These are phyloP conservation scores for Gobio occitaniae DNA, from an alignment of 2,797 vertebrate genomes.

Conservation along the genomic window DNA sequence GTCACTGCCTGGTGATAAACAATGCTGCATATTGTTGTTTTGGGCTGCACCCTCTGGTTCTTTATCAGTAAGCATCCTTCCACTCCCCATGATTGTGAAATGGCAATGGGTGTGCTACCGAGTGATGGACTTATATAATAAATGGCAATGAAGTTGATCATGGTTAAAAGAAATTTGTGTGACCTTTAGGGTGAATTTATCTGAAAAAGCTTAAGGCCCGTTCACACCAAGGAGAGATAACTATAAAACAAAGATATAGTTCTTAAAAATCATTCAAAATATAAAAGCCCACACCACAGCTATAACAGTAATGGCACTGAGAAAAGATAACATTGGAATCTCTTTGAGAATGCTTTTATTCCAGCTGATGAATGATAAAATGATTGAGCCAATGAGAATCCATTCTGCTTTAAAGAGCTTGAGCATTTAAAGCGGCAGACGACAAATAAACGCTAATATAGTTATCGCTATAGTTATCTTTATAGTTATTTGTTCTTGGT, in stretches of 20 bases:
- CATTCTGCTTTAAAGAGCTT: no score
- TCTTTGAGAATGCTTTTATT: neutral
- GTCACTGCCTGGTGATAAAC: slow-evolving; percentile 60
- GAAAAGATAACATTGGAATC: neutral
- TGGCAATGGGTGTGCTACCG: slow-evolving; percentile 18
- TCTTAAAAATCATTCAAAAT: neutral
- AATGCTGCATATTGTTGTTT: slow-evolving; percentile 62
- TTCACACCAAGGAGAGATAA: neutral
- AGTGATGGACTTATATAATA: slow-evolving; percentile 22
- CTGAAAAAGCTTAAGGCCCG: neutral
- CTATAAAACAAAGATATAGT: neutral
- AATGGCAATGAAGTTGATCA: neutral
- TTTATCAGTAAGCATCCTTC: slow-evolving; percentile 48
- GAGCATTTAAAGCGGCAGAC: no score
- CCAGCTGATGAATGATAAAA: neutral
- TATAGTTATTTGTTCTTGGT: no score
- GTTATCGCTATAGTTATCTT: no score
- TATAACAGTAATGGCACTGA: neutral
- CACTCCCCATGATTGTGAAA: slow-evolving; percentile 30
- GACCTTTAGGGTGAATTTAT: neutral
- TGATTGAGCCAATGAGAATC: neutral
- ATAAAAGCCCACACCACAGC: neutral
- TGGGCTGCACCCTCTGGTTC: slow-evolving; percentile 46
- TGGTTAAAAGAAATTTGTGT: neutral
- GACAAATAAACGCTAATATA: no score